A percentile compares a stretch with the other conserved stretches of the same genome.
phyloP scores from a whole-genome alignment of 2,888 invertebrate species.

The Coremacera marginata region DNA sequence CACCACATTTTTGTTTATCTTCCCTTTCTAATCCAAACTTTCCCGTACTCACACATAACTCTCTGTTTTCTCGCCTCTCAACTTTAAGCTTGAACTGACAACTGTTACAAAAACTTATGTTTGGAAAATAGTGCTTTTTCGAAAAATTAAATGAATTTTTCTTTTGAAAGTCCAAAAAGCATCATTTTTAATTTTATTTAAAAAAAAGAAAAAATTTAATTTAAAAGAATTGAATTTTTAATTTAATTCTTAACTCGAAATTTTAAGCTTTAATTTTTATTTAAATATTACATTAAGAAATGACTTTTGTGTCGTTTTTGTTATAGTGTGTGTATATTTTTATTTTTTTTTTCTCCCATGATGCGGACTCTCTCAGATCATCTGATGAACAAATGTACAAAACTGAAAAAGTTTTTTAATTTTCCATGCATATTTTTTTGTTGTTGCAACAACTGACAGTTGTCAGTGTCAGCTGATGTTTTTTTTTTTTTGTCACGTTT shows the following conservation, averaged over 20 bases:
- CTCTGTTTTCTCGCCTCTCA: background rate
- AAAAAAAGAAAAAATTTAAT: slow-evolving; percentile 44
- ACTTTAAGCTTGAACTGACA: background rate
- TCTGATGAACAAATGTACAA: slow-evolving; percentile 81
- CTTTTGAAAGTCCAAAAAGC: slow-evolving; percentile 54
- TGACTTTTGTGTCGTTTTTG: slow-evolving; percentile 4
- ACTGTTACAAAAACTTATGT: background rate
- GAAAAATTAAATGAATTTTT: slow-evolving; percentile 57
- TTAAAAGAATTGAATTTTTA: slow-evolving; percentile 25
- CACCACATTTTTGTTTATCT: background rate
- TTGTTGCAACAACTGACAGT: background rate
- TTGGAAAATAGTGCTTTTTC: slow-evolving; percentile 30
- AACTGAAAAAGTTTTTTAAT: slow-evolving; percentile 65
- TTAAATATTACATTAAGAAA: slow-evolving; percentile 30
- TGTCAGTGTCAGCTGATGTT: too few relatives aligned
- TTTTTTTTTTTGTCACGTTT: background rate
- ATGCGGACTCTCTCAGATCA: slow-evolving; percentile 72
- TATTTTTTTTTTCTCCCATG: background rate
- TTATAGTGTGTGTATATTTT: background rate
- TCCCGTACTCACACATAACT: background rate
- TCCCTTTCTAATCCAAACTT: background rate
- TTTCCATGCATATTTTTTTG: background rate
- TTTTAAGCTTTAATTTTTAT: slow-evolving; percentile 19
- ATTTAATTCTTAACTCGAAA: slow-evolving; percentile 8
- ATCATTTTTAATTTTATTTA: slow-evolving; percentile 29